Base-by-base conservation (phyloP, 2,113 vertebrate genomes). In the Nannobrachium achirus region DNA sequence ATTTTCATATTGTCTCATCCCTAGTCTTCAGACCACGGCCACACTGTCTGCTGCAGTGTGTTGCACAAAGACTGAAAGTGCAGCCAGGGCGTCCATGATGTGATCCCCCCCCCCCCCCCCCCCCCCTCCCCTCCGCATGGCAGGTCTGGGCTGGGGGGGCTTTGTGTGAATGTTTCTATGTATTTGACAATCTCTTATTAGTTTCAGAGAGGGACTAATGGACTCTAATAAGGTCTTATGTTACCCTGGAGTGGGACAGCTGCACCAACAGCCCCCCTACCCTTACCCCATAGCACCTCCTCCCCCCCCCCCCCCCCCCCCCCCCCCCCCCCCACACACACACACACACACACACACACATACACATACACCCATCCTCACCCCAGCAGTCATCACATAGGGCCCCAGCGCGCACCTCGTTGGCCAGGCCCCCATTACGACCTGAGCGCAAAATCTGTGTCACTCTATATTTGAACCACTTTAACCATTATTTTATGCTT, bases 161-260 rank as follows among this genome's bases (percentile, higher is more conserved):
- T 76, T 92, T 92, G 89, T 93, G 92, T 87, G 92, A 93, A 92
- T 91, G 90, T 89, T 92, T 81, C 88, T 91, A 95, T 90, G 91
- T 92, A 73, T 92, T 92, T 90, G 92, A 93, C 94, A 95, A 93
- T 94, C 92, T 91, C 91, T 93, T 93, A 90, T 95, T 96, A 94
- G 93, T 95, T 95, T 93, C 93, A 93, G 93, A 87, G 90, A 76
- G 89, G 74, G 79, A 81, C 88, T 93, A 94, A 89, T 60, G 92
- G 93, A 92, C 91, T 91, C 91, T 96, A 95, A 95, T 94, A 94
- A 93, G 92, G 92, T 87, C 88, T 95, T 95, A 85, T 88, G 82
- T 96, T 96, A 91, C 91, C 41, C 64, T 71, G 78, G 90, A 83
- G 81, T 83, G 87, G 93, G 95, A 93, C 94, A 98, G 93, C 95